Conservation (phyloP, 2,113 vertebrate species). For the Lophius piscatorius region DNA sequence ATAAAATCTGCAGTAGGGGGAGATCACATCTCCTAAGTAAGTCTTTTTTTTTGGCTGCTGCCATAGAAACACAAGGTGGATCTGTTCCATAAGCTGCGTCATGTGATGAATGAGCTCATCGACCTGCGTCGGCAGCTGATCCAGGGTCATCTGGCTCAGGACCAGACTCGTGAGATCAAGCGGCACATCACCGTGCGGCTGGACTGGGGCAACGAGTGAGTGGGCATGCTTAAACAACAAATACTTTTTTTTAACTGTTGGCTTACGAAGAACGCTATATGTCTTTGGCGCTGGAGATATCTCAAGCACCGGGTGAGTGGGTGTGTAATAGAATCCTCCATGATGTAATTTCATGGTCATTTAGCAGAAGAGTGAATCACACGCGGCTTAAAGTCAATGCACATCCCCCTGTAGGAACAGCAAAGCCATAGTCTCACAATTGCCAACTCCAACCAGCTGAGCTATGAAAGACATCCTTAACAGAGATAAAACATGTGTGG, state of each 20-base stretch:
- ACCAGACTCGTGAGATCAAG: constrained; percentile 96
- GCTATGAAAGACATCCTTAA: constrained; percentile 44
- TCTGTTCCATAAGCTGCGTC: constrained; percentile 96
- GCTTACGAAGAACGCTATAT: constrained; percentile 28
- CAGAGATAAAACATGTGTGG: constrained; percentile 33
- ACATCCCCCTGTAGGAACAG: constrained; percentile 58
- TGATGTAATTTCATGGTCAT: constrained; percentile 70
- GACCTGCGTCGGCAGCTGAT: constrained; percentile 95
- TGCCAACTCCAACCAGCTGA: constrained; percentile 55
- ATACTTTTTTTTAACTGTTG: constrained; percentile 27
- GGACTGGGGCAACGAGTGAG: constrained; percentile 98
- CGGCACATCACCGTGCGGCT: constrained; percentile 93
- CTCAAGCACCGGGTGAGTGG: constrained; percentile 46
- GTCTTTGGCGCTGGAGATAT: constrained; percentile 34
- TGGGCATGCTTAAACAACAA: neutral
- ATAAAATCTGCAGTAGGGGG: neutral
- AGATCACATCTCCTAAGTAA: neutral
- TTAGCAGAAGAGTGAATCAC: constrained; percentile 67
- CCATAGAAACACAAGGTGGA: constrained; percentile 94
- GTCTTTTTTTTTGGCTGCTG: constrained; percentile 13
- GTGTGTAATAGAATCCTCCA: constrained; percentile 45
- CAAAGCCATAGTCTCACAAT: constrained; percentile 53
- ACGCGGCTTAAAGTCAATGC: constrained; percentile 66
- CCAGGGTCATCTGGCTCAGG: constrained; percentile 94
- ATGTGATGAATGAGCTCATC: constrained; percentile 98